Conservation (phyloP, 2,888 invertebrate species). For the Coenonympha glycerion region DNA sequence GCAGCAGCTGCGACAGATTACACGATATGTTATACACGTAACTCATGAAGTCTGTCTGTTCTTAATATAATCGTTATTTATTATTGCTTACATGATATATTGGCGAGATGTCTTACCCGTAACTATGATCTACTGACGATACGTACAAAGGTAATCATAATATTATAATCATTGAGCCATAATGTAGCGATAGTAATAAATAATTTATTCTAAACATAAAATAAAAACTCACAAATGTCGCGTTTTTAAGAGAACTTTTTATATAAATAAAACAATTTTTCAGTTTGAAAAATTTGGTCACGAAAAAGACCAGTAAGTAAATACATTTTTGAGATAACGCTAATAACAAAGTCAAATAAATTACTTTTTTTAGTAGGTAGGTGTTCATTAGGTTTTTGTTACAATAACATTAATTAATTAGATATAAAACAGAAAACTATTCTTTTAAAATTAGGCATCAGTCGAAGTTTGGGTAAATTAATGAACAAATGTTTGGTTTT, state of each 20-base stretch:
- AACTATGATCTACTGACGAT: slow-evolving; percentile 45
- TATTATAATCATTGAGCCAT: slow-evolving; percentile 50
- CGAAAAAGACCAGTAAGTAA: too few relatives aligned
- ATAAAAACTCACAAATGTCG: slow-evolving; percentile 10
- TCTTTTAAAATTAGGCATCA: slow-evolving; percentile 22
- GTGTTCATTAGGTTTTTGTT: slow-evolving; percentile 1
- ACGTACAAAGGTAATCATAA: slow-evolving; percentile 34
- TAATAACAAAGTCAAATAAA: slow-evolving; percentile 3
- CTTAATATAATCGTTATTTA: slow-evolving; percentile 35
- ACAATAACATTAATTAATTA: too few relatives aligned
- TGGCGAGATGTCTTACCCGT: slow-evolving; percentile 53
- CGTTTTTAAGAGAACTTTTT: background rate
- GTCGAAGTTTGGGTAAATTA: slow-evolving; percentile 29
- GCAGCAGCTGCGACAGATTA: slow-evolving; percentile 29
- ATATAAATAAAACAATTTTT: background rate
- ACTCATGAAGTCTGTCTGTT: slow-evolving; percentile 15
- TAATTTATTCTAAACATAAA: slow-evolving; percentile 27
- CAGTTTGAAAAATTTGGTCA: background rate
- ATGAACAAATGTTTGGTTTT: slow-evolving; percentile 21
- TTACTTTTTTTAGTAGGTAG: slow-evolving; percentile 8
- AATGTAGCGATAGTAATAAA: slow-evolving; percentile 39
- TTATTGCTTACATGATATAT: slow-evolving; percentile 68
- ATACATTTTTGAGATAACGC: too few relatives aligned
- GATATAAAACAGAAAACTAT: slow-evolving; percentile 15
- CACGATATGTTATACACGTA: slow-evolving; percentile 15